Conservation (phyloP, 2,113 vertebrate genomes). For the Lagopus leucura region DNA sequence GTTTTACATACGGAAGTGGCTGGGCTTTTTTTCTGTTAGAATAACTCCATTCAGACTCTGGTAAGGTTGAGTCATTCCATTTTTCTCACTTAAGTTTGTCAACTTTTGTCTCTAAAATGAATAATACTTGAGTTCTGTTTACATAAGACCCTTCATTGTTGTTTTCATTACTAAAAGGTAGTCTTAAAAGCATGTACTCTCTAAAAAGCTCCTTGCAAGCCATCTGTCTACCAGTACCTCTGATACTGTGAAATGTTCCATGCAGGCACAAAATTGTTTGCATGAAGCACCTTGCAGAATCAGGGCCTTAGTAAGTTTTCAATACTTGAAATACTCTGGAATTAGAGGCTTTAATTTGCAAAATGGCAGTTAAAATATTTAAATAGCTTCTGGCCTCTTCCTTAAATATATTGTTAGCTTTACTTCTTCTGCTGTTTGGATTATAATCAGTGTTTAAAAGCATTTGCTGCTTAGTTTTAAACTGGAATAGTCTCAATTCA, state of each 20-base stretch:
- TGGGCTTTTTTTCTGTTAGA: conserved; percentile 62
- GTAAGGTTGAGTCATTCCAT: conserved; percentile 68
- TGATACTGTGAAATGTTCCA: conserved; percentile 64
- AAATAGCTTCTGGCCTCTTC: neutral
- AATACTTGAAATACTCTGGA: conserved; percentile 24
- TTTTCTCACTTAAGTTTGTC: conserved; percentile 63
- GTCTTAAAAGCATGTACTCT: conserved; percentile 49
- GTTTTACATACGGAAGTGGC: conserved; percentile 65
- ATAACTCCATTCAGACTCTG: conserved; percentile 60
- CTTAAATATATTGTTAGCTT: neutral
- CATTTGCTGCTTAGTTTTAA: neutral
- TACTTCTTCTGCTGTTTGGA: neutral
- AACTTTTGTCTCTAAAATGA: conserved; percentile 52
- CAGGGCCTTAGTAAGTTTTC: conserved; percentile 43
- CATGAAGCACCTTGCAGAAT: conserved; percentile 69
- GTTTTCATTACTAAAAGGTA: conserved; percentile 38
- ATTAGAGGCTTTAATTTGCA: conserved; percentile 16
- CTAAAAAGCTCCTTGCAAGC: conserved; percentile 39
- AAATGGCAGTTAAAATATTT: neutral
- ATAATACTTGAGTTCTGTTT: conserved; percentile 61
- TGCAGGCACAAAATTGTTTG: conserved; percentile 47
- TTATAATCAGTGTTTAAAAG: conserved; percentile 9
- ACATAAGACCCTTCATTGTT: conserved; percentile 38
- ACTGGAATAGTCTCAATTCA: neutral
- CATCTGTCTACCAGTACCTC: conserved; percentile 43